Evolutionary conservation across 1,140 invertebrate species (phyloP).

Genomic region (Zaprionus lachaisei): DNA sequence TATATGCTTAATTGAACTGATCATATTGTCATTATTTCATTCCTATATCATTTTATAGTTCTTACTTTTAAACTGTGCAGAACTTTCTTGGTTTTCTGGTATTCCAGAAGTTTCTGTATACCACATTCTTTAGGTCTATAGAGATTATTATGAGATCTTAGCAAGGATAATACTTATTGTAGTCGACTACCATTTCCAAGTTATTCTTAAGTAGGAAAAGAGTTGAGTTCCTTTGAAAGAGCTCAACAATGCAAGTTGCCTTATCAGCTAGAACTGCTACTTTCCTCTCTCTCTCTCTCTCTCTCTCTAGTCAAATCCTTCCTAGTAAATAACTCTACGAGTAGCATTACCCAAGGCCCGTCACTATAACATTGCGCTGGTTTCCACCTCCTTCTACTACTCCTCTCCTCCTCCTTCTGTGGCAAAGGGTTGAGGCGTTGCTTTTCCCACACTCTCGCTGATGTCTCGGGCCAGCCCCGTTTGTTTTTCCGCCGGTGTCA

Average conservation of each 20-base stretch:
- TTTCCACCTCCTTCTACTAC: neutral
- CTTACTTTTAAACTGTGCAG: neutral
- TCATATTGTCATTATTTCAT: no score
- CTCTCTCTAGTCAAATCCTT: neutral
- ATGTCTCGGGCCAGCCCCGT: slow-evolving; percentile 28
- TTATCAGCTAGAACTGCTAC: neutral
- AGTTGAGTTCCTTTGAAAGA: neutral
- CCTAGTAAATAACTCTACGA: neutral
- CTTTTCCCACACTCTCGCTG: slow-evolving; percentile 27
- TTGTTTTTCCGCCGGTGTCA: slow-evolving; percentile 24
- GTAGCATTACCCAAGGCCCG: neutral
- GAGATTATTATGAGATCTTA: neutral
- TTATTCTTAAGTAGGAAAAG: neutral
- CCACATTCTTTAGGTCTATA: neutral
- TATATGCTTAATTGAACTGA: no score
- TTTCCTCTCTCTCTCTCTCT: neutral
- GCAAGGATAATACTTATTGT: neutral
- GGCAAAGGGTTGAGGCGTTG: slow-evolving; percentile 30
- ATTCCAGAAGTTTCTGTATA: neutral
- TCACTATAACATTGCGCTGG: slow-evolving; percentile 3
- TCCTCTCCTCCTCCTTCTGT: neutral
- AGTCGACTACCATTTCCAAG: neutral
- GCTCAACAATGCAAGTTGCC: neutral
- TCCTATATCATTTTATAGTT: neutral
- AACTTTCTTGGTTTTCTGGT: neutral